Evolutionary conservation across 1,140 invertebrate genomes (phyloP).

Genomic region (Oncopodura yosiiana): DNA sequence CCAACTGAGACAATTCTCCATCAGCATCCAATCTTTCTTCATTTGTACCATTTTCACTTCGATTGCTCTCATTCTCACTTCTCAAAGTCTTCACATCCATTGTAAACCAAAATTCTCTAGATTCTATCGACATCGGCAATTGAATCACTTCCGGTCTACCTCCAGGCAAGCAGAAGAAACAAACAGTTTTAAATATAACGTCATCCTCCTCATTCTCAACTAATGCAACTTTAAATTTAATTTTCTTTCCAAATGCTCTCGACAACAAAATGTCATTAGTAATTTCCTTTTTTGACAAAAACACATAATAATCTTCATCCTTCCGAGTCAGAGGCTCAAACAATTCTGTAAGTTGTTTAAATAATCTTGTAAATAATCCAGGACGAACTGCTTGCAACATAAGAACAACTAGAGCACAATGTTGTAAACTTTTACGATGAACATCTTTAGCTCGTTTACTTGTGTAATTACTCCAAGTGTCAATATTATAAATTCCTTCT

Average conservation of each 20-base stretch:
- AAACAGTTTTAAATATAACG: too few species aligned
- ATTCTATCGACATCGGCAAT: neutral
- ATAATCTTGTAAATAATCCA: neutral
- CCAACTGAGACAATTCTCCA: too few species aligned
- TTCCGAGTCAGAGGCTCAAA: neutral
- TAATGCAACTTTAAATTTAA: slow-evolving; percentile 11
- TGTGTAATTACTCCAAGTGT: too few species aligned
- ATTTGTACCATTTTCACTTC: too few species aligned
- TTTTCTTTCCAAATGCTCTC: slow-evolving; percentile 3
- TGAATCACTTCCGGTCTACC: neutral
- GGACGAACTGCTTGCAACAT: neutral
- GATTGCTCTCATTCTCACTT: too few species aligned
- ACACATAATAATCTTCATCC: slow-evolving; percentile 10
- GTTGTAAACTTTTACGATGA: slow-evolving; percentile 3
- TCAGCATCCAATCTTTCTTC: too few species aligned
- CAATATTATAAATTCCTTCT: too few species aligned
- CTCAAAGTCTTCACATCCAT: too few species aligned
- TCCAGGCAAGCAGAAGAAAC: slow-evolving; percentile 9
- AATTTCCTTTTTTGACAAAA: neutral
- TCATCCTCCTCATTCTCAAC: neutral
- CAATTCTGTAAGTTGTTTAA: neutral
- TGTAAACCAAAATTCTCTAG: too few species aligned
- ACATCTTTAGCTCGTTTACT: too few species aligned
- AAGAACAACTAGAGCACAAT: neutral
- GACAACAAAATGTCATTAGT: neutral